Evolutionary conservation across 2,888 invertebrate genomes (phyloP), one percentile per base, ranked within the genome.

Genomic region (Drosophila tanythrix): DNA sequence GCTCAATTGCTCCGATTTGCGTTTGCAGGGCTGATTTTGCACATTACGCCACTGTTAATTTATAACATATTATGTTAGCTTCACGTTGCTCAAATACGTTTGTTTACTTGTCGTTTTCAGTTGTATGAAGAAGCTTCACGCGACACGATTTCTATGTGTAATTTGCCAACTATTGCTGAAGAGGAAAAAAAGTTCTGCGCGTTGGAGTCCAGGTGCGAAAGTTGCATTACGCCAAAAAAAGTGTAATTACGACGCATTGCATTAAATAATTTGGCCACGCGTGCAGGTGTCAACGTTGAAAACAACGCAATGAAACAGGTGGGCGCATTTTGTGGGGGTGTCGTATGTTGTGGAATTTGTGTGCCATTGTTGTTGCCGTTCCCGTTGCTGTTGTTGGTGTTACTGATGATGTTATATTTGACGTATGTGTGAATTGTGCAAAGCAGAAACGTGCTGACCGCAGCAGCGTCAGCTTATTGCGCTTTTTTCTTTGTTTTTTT

Each of bases 191-290:
- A 66, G 11, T 75, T 59, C 56, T 70, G 51, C 60, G 75, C 79
- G 70, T 57, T 46, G 51, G 18, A 55, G 53, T 60, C 27, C 60
- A 70, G 60, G 67, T 80, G 78, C 67, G 43, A 65, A 79, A 80
- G 46, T 66, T 80, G 77, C 77, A 78, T 52, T 79, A 59, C 71
- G 67, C 58, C 71, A 56, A 56, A 58, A 33, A 15, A 46, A 46
- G 46, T 25, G 46, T 35, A 71, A 65, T 71, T 80, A 76, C 76
- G 76, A 71, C 80, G 70, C 71, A 80, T 68, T 80, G 78, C 76
- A 78, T 65, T 76, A 78, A 69, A 55, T 58, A 76, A 73, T 71
- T 76, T 80, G 65, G 76, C 78, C 81, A 80, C 81, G 76, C 81
- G 72, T 68, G 60, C 81, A 76, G 38, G 46, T 79, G 66, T 72